phyloP scores from a whole-genome alignment of 1,140 invertebrate species.

The Zaprionus taronus region DNA sequence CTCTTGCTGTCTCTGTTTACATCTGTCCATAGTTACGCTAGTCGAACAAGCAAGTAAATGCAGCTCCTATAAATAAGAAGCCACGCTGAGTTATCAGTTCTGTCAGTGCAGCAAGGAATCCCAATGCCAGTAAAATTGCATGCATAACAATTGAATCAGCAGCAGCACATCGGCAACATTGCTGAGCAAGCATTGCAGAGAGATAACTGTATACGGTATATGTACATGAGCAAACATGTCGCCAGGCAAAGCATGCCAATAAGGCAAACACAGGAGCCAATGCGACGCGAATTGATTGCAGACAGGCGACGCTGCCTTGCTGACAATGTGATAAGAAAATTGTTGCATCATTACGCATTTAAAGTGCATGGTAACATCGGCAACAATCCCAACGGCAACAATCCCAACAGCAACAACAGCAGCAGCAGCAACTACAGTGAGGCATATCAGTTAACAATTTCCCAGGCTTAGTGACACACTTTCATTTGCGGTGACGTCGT shows the following conservation, averaged over 20 bases:
- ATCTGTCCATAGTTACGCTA: too few relatives aligned
- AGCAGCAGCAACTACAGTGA: slow-evolving; percentile 18
- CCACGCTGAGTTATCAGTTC: neutral
- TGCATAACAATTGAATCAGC: slow-evolving; percentile 40
- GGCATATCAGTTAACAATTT: slow-evolving; percentile 70
- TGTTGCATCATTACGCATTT: slow-evolving; percentile 77
- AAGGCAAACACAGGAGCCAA: slow-evolving; percentile 34
- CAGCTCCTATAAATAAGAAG: slow-evolving; percentile 15
- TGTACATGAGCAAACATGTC: slow-evolving; percentile 41
- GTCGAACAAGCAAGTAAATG: slow-evolving; percentile 1
- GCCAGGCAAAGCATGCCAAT: slow-evolving; percentile 30
- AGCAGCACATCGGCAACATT: slow-evolving; percentile 13
- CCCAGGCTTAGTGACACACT: slow-evolving; percentile 79
- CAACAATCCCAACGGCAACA: slow-evolving; percentile 12
- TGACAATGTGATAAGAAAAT: slow-evolving; percentile 73
- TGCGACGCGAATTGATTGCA: slow-evolving; percentile 22
- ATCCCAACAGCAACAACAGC: slow-evolving; percentile 4
- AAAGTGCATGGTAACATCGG: slow-evolving; percentile 28
- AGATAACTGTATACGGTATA: slow-evolving; percentile 35
- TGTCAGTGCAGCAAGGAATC: slow-evolving; percentile 5
- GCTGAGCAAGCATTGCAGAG: slow-evolving; percentile 43
- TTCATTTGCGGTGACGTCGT: slow-evolving; percentile 53
- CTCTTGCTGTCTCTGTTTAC: too few relatives aligned
- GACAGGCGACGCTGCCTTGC: slow-evolving; percentile 6
- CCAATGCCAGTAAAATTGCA: slow-evolving; percentile 14